phyloP scores from a whole-genome alignment of 2,113 vertebrate genomes.

The Leptobrachium ailaonicum region DNA sequence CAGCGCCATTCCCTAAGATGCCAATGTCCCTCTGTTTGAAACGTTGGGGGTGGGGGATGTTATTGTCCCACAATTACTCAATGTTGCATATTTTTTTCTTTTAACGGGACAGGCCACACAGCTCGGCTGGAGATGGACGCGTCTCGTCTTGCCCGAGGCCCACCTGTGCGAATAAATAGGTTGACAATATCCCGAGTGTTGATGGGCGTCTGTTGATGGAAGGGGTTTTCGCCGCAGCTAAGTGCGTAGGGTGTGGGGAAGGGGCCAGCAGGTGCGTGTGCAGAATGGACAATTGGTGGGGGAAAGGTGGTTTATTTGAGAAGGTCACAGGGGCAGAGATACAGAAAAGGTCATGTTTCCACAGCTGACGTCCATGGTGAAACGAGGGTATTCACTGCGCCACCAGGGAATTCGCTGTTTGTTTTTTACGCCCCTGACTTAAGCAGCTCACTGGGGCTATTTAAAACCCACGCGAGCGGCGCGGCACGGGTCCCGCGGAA shows the following conservation, averaged over 20 bases:
- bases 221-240: neutral
- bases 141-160: neutral
- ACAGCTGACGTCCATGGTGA: conserved; percentile 43
- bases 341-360: conserved; percentile 36
- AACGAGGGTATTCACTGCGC: conserved; percentile 8
- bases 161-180: conserved; percentile 16
- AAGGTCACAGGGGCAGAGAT: conserved; percentile 19
- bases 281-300: conserved; percentile 13
- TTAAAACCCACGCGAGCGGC: conserved; percentile 10
- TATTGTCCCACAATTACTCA: too few species aligned
- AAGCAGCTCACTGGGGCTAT: conserved; percentile 20
- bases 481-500: too few species aligned
- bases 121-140: neutral
- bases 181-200: conserved; percentile 11
- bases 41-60: too few species aligned
- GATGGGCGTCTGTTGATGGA: neutral
- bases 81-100: too few species aligned
- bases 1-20: too few species aligned
- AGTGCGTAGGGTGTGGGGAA: neutral
- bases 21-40: too few species aligned
- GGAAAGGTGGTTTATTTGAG: conserved; percentile 24
- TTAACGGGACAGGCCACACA: too few species aligned
- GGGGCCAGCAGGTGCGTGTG: conserved; percentile 35
- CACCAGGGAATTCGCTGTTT: conserved; percentile 17
- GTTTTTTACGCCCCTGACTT: conserved; percentile 12